Conservation (phyloP, 2,797 vertebrate genomes). For the Anisognathus igniventris region DNA sequence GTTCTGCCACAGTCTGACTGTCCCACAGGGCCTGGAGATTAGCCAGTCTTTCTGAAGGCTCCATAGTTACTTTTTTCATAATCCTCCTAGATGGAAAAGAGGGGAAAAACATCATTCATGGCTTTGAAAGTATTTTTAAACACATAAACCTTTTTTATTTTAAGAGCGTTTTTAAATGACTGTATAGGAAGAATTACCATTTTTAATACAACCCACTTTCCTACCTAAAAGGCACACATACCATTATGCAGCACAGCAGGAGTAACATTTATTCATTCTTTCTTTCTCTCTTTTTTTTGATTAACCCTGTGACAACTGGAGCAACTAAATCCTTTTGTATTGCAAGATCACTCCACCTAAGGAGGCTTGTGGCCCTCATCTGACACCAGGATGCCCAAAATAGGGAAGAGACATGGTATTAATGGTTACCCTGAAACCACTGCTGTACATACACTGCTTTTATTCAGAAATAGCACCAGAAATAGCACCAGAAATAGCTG, state of each 20-base stretch:
- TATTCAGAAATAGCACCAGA: not conserved
- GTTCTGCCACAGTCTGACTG: constrained; percentile 87
- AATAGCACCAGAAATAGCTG: not conserved
- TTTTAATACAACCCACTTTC: not conserved
- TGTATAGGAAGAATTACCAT: not conserved
- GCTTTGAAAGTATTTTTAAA: not conserved
- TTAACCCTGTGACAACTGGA: not conserved
- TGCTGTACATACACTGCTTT: not conserved
- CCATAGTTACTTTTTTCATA: constrained; percentile 93
- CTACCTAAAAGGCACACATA: not conserved
- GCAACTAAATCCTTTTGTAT: not conserved
- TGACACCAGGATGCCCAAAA: not conserved
- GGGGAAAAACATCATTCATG: not conserved
- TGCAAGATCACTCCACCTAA: not conserved
- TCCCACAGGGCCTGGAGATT: constrained; percentile 90
- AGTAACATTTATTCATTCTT: not conserved
- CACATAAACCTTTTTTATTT: not conserved
- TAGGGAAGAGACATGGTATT: not conserved
- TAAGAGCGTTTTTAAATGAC: not conserved
- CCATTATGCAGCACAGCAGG: not conserved
- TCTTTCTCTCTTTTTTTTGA: not conserved
- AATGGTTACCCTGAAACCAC: not conserved
- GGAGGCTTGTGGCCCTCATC: not conserved
- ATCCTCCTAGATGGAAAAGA: constrained; percentile 80
- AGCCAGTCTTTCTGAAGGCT: constrained; percentile 86